Evolutionary conservation across 2,113 vertebrate species (phyloP).

Genomic region (Vanacampus margaritifer): DNA sequence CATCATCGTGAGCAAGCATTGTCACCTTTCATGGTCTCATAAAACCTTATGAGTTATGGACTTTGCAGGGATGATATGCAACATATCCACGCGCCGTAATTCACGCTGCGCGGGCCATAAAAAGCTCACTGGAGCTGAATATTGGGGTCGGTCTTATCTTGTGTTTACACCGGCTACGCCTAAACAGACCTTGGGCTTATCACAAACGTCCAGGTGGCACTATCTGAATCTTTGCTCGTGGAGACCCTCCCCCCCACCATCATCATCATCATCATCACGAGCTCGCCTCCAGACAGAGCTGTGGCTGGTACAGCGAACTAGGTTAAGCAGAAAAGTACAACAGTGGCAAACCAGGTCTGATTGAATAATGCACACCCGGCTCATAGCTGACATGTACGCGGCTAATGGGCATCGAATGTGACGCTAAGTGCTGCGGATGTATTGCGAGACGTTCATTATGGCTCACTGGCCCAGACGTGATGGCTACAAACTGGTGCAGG

Average conservation of each 20-base stretch:
- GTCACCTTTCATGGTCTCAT: slow-evolving; percentile 22
- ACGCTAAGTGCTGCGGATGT: slow-evolving; percentile 27
- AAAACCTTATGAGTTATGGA: slow-evolving; percentile 21
- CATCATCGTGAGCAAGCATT: neutral
- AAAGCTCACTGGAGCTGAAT: slow-evolving; percentile 12
- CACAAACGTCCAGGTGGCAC: slow-evolving; percentile 54
- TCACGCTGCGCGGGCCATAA: neutral
- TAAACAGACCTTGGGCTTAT: slow-evolving; percentile 49
- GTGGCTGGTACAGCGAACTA: slow-evolving; percentile 51
- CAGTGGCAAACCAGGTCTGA: slow-evolving; percentile 19
- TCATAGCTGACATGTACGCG: slow-evolving; percentile 23
- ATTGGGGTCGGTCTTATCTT: slow-evolving; percentile 51
- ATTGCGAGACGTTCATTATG: slow-evolving; percentile 17
- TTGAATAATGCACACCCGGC: slow-evolving; percentile 50
- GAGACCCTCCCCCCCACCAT: slow-evolving; percentile 36
- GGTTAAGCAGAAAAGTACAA: slow-evolving; percentile 58
- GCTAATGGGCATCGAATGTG: slow-evolving; percentile 38
- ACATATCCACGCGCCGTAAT: slow-evolving; percentile 14
- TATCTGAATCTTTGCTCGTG: slow-evolving; percentile 3
- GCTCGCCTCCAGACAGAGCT: slow-evolving; percentile 53
- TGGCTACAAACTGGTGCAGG: slow-evolving; percentile 17
- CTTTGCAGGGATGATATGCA: slow-evolving; percentile 12
- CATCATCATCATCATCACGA: neutral
- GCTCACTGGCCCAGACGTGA: slow-evolving; percentile 4
- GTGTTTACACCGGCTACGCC: slow-evolving; percentile 42